Percentiles rank a stretch among this genome's conserved stretches.
phyloP scores from a whole-genome alignment of 1,140 invertebrate species.

The Bombus confusus region DNA sequence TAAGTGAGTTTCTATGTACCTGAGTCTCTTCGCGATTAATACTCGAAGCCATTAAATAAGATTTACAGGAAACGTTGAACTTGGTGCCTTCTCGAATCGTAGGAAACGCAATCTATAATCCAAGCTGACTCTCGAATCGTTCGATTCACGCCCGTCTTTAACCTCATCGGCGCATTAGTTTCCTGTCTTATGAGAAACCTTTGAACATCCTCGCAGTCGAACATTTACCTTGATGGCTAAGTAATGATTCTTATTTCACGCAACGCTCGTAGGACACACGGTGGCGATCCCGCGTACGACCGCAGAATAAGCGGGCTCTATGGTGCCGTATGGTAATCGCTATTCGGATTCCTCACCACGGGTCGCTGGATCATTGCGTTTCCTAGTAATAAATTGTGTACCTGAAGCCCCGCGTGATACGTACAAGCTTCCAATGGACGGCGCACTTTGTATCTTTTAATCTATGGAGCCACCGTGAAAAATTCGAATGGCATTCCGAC shows the following conservation, averaged over 20 bases:
- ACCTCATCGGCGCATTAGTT: slow-evolving; percentile 31
- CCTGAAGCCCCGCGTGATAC: slow-evolving; percentile 58
- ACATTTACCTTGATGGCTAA: slow-evolving; percentile 26
- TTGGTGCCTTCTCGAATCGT: background rate
- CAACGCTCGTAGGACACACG: background rate
- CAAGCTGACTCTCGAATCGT: background rate
- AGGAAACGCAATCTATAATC: background rate
- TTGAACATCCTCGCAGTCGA: background rate
- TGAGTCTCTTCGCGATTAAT: background rate
- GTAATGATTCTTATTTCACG: slow-evolving; percentile 46
- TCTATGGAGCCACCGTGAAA: slow-evolving; percentile 47
- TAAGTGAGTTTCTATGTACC: background rate
- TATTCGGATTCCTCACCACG: slow-evolving; percentile 55
- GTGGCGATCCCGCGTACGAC: slow-evolving; percentile 50
- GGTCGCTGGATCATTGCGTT: slow-evolving; percentile 61
- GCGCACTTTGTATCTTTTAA: slow-evolving; percentile 57
- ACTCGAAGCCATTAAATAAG: slow-evolving; percentile 15
- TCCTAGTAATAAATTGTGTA: slow-evolving; percentile 60
- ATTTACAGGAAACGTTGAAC: slow-evolving; percentile 23
- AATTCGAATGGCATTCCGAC: slow-evolving; percentile 57
- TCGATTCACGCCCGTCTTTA: slow-evolving; percentile 15
- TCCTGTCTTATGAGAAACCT: slow-evolving; percentile 27
- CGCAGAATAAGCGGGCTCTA: slow-evolving; percentile 36
- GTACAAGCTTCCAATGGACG: slow-evolving; percentile 49
- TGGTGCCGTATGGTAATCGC: slow-evolving; percentile 63